These are phyloP conservation scores for Nautilus pompilius DNA, from an alignment of 1,140 invertebrate species.

Conservation along the genomic window DNA sequence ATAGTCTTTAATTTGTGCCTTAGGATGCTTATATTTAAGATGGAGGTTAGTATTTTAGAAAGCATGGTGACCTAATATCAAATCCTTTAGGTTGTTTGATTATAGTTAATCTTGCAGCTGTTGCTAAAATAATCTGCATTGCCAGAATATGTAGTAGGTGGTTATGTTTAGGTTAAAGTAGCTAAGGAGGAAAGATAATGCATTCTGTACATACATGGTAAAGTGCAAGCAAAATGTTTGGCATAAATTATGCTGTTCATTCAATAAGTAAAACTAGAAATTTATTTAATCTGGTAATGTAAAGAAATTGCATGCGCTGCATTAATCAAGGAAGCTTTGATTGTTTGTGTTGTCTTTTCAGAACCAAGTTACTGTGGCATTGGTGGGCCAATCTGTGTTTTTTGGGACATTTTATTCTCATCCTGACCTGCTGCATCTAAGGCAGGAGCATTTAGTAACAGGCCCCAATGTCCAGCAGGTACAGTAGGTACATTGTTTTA, in stretches of 20 bases:
- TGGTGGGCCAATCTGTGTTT: conserved; percentile 43
- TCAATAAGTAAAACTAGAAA: neutral
- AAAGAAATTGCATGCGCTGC: neutral
- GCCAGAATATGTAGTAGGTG: no score
- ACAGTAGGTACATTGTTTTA: no score
- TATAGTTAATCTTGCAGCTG: no score
- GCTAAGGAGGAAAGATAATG: neutral
- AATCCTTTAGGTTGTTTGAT: no score
- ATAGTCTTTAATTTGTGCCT: neutral
- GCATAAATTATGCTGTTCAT: neutral
- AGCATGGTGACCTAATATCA: no score
- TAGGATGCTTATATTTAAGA: no score
- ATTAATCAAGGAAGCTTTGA: neutral
- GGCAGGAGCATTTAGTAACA: conserved; percentile 39
- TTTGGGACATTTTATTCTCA: conserved; percentile 43
- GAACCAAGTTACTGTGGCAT: conserved; percentile 45
- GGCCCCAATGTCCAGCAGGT: conserved; percentile 35
- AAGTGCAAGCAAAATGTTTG: no score
- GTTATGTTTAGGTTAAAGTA: neutral
- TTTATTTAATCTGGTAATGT: neutral
- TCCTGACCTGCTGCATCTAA: conserved; percentile 32
- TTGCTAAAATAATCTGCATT: no score
- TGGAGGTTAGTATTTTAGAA: no score
- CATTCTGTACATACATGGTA: no score
- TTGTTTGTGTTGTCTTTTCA: conserved; percentile 12